Base-by-base conservation (phyloP, 2,113 vertebrate species). In the Cariama cristata region DNA sequence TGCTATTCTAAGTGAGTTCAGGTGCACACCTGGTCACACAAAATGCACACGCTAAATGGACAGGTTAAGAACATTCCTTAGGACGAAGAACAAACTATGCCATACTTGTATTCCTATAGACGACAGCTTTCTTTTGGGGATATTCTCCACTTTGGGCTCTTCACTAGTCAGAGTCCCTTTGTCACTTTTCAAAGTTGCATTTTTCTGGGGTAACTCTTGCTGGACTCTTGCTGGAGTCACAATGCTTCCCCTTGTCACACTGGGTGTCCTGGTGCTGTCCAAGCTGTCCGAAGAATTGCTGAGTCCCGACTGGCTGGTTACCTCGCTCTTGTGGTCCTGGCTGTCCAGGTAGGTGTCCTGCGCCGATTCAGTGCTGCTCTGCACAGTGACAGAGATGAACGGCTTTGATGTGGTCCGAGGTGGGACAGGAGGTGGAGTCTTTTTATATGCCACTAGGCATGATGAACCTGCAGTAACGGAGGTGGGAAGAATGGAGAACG, bases 21-120 rank as follows among this genome's bases (percentile, higher is more conserved):
- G 86, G 80, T 30, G 91, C 86, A 96, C 85, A 83, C 88, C 91
- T 90, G 81, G 95, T 93, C 97, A 97, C 97, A 98, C 93, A 17
- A 93, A 97, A 96, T 72, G 90, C 90, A 97, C 74, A 38, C 0
- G 14, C 71, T 88, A 84, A 96, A 93, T 14, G 67, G 84, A 92
- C 28, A 17, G 40, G 68, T 53, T 80, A 90, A 95, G 76, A 67
- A 92, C 93, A 72, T 92, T 71, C 66, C 86, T 83, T 72, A 93
- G 77, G 91, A 98, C 95, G 90, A 81, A 95, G 88, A 95, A 94
- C 82, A 95, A 98, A 95, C 76, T 55, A 30, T 91, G 93, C 92
- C 98, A 85, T 98, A 99, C 99, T 99, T 99, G 99, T 98, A 99
- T 99, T 97, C 99, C 99, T 95, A 99, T 99, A 83, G 99, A 99